Evolutionary conservation across 2,113 vertebrate genomes (phyloP).

Genomic region (Fregetta grallaria): DNA sequence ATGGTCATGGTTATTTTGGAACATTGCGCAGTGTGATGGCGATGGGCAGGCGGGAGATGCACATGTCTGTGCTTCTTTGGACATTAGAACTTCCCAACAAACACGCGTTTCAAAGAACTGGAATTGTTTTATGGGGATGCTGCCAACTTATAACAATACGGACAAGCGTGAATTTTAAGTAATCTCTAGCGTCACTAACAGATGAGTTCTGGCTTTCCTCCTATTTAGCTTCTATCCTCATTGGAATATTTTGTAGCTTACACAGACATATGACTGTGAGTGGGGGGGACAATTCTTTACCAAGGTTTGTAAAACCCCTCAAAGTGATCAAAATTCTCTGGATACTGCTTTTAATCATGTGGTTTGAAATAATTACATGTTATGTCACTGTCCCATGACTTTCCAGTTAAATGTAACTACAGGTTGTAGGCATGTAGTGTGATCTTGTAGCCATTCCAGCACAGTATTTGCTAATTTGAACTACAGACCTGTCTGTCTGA

Average conservation of each 20-base stretch:
- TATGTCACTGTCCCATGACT: neutral
- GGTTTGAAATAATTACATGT: neutral
- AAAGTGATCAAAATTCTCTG: neutral
- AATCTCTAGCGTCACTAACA: neutral
- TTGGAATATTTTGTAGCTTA: neutral
- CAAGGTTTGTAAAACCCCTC: neutral
- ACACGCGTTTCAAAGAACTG: rapidly evolving
- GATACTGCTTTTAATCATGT: neutral
- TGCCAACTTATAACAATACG: neutral
- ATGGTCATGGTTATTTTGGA: neutral
- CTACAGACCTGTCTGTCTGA: neutral
- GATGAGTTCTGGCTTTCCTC: neutral
- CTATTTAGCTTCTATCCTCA: neutral
- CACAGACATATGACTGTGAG: no score
- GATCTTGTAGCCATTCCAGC: neutral
- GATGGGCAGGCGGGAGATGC: neutral
- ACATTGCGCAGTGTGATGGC: neutral
- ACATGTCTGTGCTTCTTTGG: neutral
- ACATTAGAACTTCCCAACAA: neutral
- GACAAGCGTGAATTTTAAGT: neutral
- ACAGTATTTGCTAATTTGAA: neutral
- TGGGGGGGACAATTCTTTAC: neutral
- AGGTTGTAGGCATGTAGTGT: rapidly evolving
- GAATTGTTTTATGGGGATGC: neutral
- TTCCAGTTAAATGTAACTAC: neutral